These are phyloP conservation scores for Pycnonotus jocosus DNA, from an alignment of 2,113 vertebrate species.

Conservation along the genomic window DNA sequence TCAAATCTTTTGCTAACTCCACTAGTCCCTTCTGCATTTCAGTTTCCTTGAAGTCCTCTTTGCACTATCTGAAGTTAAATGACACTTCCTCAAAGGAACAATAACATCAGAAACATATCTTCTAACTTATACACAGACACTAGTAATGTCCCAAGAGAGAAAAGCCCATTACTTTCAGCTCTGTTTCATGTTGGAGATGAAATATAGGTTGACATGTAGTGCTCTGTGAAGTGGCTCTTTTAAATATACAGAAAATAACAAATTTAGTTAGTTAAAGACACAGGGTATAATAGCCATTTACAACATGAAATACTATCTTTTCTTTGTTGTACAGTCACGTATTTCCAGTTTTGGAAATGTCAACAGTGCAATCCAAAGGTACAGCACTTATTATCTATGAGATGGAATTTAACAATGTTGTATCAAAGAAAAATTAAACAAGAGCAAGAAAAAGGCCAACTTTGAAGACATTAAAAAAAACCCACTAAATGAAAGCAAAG, in stretches of 20 bases:
- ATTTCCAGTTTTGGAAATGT: neutral
- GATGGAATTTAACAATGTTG: neutral
- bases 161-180: neutral
- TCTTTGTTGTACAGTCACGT: neutral
- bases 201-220: neutral
- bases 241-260: neutral
- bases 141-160: neutral
- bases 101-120: neutral
- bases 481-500: neutral
- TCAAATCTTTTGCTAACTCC: neutral
- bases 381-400: neutral
- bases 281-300: neutral
- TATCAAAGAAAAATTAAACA: neutral
- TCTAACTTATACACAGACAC: neutral
- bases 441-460: neutral
- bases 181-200: neutral
- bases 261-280: neutral
- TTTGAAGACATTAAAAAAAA: neutral
- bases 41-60: neutral
- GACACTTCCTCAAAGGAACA: neutral
- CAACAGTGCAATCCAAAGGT: neutral
- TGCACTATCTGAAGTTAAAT: neutral
- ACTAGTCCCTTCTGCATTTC: neutral
- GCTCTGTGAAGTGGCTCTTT: neutral
- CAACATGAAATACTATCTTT: neutral